These are phyloP conservation scores for Leiothrix lutea DNA, from an alignment of 2,113 vertebrate genomes.

Conservation along the genomic window DNA sequence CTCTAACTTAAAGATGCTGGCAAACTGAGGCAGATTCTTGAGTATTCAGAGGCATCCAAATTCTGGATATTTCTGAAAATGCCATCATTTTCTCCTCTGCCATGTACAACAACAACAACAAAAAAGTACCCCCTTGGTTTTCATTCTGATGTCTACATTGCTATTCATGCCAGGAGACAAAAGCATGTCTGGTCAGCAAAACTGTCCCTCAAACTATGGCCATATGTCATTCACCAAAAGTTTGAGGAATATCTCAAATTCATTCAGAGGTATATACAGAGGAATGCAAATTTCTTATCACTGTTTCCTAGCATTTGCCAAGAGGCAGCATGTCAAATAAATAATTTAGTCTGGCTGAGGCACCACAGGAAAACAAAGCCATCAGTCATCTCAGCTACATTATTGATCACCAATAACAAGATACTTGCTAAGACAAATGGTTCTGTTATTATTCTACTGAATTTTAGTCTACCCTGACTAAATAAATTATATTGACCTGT, in stretches of 20 bases:
- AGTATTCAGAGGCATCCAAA: background rate
- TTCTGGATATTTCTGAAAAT: background rate
- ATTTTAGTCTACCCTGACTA: slow-evolving; percentile 71
- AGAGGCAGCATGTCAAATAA: slow-evolving; percentile 74
- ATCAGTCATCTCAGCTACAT: slow-evolving; percentile 74
- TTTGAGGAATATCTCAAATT: background rate
- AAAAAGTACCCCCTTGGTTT: background rate
- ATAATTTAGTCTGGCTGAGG: slow-evolving; percentile 73
- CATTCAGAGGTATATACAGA: background rate
- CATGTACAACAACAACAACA: background rate
- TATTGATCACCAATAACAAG: slow-evolving; percentile 83
- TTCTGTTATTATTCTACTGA: slow-evolving; percentile 70
- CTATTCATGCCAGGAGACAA: background rate
- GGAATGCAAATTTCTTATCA: slow-evolving; percentile 61
- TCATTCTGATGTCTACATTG: background rate
- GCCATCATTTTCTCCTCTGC: background rate
- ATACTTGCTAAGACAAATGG: slow-evolving; percentile 80
- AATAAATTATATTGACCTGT: slow-evolving; percentile 70
- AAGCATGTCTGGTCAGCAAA: background rate
- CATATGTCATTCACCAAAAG: background rate
- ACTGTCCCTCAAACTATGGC: background rate
- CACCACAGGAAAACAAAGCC: slow-evolving; percentile 69
- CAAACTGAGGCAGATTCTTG: background rate
- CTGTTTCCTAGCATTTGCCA: slow-evolving; percentile 65
- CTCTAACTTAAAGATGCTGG: background rate